These are phyloP conservation scores for Dasyornis broadbenti DNA, from an alignment of 2,113 vertebrate species.

Conservation along the genomic window DNA sequence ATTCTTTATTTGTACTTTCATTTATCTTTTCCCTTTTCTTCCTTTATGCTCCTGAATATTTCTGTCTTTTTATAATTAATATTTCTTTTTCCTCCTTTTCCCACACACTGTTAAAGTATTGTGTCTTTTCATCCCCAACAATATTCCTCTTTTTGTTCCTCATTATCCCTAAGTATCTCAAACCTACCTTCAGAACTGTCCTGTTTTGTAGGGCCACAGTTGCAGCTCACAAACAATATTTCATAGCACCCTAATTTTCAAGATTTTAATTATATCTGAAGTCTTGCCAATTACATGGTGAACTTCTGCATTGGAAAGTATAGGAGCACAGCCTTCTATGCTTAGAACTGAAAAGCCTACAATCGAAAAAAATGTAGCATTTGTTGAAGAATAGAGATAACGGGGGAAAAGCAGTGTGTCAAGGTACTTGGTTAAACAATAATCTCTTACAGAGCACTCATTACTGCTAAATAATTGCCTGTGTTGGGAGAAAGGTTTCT, in stretches of 20 bases:
- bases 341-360: conserved; percentile 46
- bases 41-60: neutral
- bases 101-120: neutral
- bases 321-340: conserved; percentile 25
- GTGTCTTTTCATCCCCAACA: neutral
- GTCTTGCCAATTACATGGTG: conserved; percentile 31
- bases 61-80: neutral
- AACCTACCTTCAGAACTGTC: neutral
- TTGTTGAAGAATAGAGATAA: conserved; percentile 55
- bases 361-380: conserved; percentile 53
- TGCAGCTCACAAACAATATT: conserved; percentile 9
- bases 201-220: neutral
- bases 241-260: conserved; percentile 32
- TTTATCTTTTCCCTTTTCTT: neutral
- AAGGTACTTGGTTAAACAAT: conserved; percentile 64
- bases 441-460: conserved; percentile 61
- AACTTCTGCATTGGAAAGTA: conserved; percentile 16
- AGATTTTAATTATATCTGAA: conserved; percentile 55
- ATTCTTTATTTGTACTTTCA: neutral
- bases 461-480: conserved; percentile 68
- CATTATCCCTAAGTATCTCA: neutral
- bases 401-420: conserved; percentile 41
- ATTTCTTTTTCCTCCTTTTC: neutral
- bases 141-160: neutral
- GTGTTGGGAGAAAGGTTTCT: conserved; percentile 63